phyloP scores from a whole-genome alignment of 1,140 invertebrate species.

The Drosophila varians region DNA sequence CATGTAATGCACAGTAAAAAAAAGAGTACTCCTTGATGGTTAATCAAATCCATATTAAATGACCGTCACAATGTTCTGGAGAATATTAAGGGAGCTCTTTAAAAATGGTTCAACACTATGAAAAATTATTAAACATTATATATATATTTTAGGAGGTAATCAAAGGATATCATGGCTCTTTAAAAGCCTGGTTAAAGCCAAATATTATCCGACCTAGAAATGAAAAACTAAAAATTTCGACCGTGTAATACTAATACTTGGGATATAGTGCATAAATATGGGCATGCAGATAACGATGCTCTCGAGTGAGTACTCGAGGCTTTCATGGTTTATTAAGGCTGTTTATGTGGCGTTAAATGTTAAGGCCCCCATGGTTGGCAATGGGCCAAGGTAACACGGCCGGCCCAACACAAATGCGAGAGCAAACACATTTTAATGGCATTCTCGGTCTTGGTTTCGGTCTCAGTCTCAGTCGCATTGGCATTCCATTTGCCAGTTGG shows the following conservation, averaged over 20 bases:
- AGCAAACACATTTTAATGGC: conserved; percentile 80
- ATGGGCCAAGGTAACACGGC: conserved; percentile 55
- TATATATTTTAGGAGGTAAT: no score
- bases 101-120: background rate
- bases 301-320: conserved; percentile 32
- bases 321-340: conserved; percentile 68
- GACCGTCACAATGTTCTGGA: background rate
- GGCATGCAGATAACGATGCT: conserved; percentile 28
- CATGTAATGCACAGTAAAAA: background rate
- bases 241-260: background rate
- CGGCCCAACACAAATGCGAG: conserved; percentile 57
- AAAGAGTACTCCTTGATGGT: background rate
- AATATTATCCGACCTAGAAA: no score
- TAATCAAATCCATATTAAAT: background rate
- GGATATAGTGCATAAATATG: conserved; percentile 14
- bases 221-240: no score
- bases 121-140: background rate
- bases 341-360: conserved; percentile 79
- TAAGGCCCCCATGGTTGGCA: conserved; percentile 29
- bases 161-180: no score
- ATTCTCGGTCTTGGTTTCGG: no score
- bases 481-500: conserved; percentile 55
- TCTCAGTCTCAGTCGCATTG: conserved; percentile 16
- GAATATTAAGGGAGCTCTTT: no score
- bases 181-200: no score